phyloP scores from a whole-genome alignment of 2,797 vertebrate species.

The Coreius guichenoti region DNA sequence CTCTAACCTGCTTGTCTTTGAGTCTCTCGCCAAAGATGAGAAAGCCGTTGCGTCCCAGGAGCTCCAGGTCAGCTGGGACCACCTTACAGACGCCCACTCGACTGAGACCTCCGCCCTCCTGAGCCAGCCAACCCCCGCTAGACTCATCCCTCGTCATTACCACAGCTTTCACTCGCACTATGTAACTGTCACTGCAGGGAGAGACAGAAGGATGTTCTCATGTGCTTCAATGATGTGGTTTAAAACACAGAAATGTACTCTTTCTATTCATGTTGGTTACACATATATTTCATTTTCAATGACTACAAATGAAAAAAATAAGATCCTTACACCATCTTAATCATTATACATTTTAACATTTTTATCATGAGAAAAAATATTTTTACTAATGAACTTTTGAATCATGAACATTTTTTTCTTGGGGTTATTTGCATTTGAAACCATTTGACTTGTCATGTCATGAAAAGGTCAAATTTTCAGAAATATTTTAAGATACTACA shows the following conservation, averaged over 20 bases:
- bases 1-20: constrained; percentile 91
- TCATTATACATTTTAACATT: background rate
- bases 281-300: background rate
- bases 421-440: background rate
- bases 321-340: background rate
- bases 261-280: background rate
- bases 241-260: background rate
- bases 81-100: constrained; percentile 94
- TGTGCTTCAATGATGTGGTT: background rate
- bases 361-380: background rate
- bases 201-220: background rate
- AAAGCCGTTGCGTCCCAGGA: constrained; percentile 88
- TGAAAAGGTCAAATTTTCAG: background rate
- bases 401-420: background rate
- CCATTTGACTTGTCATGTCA: background rate
- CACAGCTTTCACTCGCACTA: constrained; percentile 97
- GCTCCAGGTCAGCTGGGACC: constrained; percentile 81
- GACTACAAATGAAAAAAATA: background rate
- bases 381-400: background rate
- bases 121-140: constrained; percentile 95
- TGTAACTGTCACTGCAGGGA: constrained; percentile 92
- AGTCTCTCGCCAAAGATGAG: constrained; percentile 95
- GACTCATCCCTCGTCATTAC: constrained; percentile 99
- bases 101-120: constrained; percentile 95
- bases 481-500: background rate